Conservation (phyloP, 2,113 vertebrate species). For the Petromus typicus region DNA sequence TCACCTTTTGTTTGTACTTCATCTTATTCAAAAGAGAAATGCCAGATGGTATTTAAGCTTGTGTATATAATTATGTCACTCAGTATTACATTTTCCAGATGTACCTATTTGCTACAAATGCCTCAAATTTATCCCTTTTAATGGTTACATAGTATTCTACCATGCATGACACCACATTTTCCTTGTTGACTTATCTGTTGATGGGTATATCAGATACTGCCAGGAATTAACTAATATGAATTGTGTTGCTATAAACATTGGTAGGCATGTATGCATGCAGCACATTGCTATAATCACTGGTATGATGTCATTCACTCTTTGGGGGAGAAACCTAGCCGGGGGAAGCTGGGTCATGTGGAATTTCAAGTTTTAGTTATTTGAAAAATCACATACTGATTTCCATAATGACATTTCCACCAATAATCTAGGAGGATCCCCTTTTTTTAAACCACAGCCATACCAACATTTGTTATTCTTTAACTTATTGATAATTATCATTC, state of each 20-base stretch:
- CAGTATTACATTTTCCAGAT: not conserved
- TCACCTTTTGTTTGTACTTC: not conserved
- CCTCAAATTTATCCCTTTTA: not conserved
- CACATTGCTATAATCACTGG: not conserved
- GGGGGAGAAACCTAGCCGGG: not conserved
- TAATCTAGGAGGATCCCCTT: not conserved
- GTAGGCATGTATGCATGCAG: not conserved
- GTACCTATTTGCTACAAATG: not conserved
- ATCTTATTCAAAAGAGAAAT: not conserved
- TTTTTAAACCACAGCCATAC: not conserved
- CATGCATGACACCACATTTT: not conserved
- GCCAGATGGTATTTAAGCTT: not conserved
- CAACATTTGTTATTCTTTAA: not conserved
- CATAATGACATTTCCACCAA: not conserved
- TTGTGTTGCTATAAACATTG: not conserved
- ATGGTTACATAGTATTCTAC: not conserved
- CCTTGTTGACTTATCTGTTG: not conserved
- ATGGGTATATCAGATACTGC: not conserved
- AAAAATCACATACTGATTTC: not conserved
- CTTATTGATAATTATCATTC: not conserved
- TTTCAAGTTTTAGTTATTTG: not conserved
- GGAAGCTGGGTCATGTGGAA: not conserved
- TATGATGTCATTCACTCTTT: not conserved
- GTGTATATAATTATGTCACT: not conserved
- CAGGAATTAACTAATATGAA: not conserved